A percentile compares a stretch with the other conserved stretches of the same genome.
Evolutionary conservation across 2,888 invertebrate species (phyloP).

Genomic region (Megastigmus dorsalis): DNA sequence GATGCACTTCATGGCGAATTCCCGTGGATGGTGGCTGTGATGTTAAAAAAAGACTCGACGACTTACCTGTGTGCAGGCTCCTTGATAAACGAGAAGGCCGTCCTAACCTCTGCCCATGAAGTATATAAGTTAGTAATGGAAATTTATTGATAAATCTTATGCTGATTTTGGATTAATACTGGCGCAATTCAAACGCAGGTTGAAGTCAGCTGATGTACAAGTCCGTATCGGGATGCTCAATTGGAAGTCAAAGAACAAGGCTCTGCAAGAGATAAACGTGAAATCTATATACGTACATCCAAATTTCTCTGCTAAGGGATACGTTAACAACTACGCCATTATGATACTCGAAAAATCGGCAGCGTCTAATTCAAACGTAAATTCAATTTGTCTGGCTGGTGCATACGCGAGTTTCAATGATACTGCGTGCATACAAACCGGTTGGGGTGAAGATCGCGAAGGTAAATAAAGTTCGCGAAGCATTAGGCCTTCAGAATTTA

Average conservation of each 20-base stretch:
- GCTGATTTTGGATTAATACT: too few relatives aligned
- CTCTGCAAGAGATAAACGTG: not conserved
- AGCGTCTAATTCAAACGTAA: not conserved
- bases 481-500: too few relatives aligned
- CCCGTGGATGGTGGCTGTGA: conserved; percentile 20
- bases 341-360: conserved; percentile 16
- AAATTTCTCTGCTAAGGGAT: not conserved
- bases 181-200: too few relatives aligned
- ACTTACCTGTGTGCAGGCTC: conserved; percentile 19
- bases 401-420: not conserved
- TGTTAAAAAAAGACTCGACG: not conserved
- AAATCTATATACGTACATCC: not conserved
- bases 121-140: conserved; percentile 14
- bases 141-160: too few relatives aligned
- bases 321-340: conserved; percentile 20
- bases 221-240: too few relatives aligned
- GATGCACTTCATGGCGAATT: conserved; percentile 9
- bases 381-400: conserved; percentile 15
- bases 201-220: too few relatives aligned
- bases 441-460: not conserved
- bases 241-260: too few relatives aligned
- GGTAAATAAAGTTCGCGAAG: too few relatives aligned
- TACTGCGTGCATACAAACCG: conserved; percentile 12
- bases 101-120: conserved; percentile 4
- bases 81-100: conserved; percentile 9